Conservation (phyloP, 1,140 invertebrate species). For the Drosophila obscura region DNA sequence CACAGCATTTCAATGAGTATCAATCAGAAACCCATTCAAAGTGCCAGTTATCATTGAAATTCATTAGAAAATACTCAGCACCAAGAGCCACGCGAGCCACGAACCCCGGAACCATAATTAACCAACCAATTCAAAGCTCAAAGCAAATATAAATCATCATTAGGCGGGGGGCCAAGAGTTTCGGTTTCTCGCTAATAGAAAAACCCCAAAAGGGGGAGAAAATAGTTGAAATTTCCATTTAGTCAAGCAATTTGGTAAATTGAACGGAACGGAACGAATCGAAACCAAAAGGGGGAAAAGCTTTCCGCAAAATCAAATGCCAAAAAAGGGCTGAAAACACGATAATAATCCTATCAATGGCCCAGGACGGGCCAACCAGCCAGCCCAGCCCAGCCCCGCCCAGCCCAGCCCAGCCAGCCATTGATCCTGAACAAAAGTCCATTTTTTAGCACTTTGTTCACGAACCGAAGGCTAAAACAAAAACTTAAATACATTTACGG, state of each 20-base stretch:
- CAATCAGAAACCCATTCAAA: slow-evolving; percentile 53
- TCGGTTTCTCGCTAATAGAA: slow-evolving; percentile 32
- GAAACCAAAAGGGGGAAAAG: slow-evolving; percentile 56
- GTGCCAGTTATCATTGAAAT: slow-evolving; percentile 55
- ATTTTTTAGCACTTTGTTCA: slow-evolving; percentile 79
- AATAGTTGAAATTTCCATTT: slow-evolving; percentile 73
- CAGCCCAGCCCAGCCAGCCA: slow-evolving; percentile 3
- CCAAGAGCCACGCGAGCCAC: neutral
- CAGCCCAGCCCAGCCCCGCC: neutral
- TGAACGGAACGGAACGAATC: slow-evolving; percentile 73
- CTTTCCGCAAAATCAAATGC: slow-evolving; percentile 69
- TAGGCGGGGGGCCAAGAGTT: slow-evolving; percentile 22
- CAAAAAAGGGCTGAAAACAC: slow-evolving; percentile 69
- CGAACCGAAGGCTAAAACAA: slow-evolving; percentile 47
- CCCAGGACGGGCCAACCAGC: slow-evolving; percentile 34
- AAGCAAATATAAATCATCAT: slow-evolving; percentile 72
- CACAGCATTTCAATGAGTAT: slow-evolving; percentile 40
- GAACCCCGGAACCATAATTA: slow-evolving; percentile 36
- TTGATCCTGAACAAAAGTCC: slow-evolving; percentile 62
- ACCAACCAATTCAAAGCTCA: slow-evolving; percentile 48
- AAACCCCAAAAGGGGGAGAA: slow-evolving; percentile 22
- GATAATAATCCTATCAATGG: slow-evolving; percentile 79
- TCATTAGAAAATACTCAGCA: slow-evolving; percentile 32
- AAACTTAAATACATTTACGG: slow-evolving; percentile 58
- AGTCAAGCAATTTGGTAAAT: slow-evolving; percentile 73